Evolutionary conservation across 2,888 invertebrate genomes (phyloP), one percentile per base, ranked within the genome.

Genomic region (Busseola fusca): DNA sequence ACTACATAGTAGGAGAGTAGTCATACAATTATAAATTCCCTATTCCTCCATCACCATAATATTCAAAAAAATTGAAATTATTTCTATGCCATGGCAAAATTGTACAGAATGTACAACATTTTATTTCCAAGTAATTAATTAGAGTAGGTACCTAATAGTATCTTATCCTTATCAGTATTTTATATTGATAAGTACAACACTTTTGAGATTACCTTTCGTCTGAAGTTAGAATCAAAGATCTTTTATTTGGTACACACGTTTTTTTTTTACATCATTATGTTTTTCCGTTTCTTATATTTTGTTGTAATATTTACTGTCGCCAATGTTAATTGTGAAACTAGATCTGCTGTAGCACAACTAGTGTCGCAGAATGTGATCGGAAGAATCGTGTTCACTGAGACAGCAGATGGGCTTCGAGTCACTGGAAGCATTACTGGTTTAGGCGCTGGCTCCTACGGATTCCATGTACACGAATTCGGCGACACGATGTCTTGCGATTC

Each of bases 391-490:
- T 96, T 97, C 79, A 92, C 91, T 1, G 97, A 97, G 83, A 89
- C 91, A 0, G 90, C 91, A 1, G 88, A 90, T 0, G 96, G 96
- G 0, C 90, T 97, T 1, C 90, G 70, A 1, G 92, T 97, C 3
- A 90, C 87, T 12, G 97, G 97, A n/a, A 87, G 69, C 10, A 90
- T 97, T 57, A 86, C 84, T 1, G 97, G 97, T 3, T 92, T 97
- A 27, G 87, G 87, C 0, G 91, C 92, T 12, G 96, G 96, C 14
- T 90, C 91, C 6, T 94, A 97, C 80, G 97, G 97, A n/a, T 96
- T 97, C 87, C 97, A 97, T 79, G 91, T 97, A 16, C 97, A 97
- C 86, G 96, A 96, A 82, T 92, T 96, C 50, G 96, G 96, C 10
- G 96, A 96, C 85, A 92, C 91, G 1, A 92, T 90, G 52, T 95